phyloP scores from a whole-genome alignment of 2,888 invertebrate genomes.

The Criorhina ranunculi region DNA sequence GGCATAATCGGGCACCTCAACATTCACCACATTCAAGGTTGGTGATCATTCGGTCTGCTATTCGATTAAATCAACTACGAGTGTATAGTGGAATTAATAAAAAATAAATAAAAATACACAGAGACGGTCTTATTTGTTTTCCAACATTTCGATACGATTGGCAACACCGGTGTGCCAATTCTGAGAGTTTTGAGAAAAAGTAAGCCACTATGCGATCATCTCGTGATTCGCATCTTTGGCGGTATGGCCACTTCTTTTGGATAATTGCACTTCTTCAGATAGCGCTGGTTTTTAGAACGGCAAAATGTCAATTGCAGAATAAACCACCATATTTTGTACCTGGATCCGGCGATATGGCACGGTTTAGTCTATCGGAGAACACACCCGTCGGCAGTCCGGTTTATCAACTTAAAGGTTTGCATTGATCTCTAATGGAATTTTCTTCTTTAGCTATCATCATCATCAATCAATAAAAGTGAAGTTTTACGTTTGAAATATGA shows the following conservation, averaged over 20 bases:
- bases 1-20: constrained; percentile 47
- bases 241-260: constrained; percentile 69
- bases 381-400: constrained; percentile 91
- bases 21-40: constrained; percentile 70
- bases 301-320: constrained; percentile 87
- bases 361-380: constrained; percentile 90
- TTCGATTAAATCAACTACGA: constrained; percentile 34
- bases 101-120: constrained; percentile 10
- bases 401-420: constrained; percentile 89
- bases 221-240: constrained; percentile 47
- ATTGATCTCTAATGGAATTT: constrained; percentile 3
- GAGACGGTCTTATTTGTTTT: constrained; percentile 24
- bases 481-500: constrained; percentile 22
- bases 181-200: constrained; percentile 43
- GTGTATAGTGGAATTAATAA: constrained; percentile 46
- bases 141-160: constrained; percentile 28
- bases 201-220: constrained; percentile 73
- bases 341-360: constrained; percentile 91
- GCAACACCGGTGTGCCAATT: constrained; percentile 73
- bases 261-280: constrained; percentile 82
- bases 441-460: constrained; percentile 22
- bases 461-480: constrained; percentile 49
- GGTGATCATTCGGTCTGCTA: constrained; percentile 38
- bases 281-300: constrained; percentile 79
- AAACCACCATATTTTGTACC: constrained; percentile 90